A percentile compares a stretch with the other conserved stretches of the same genome.
These are phyloP conservation scores for Etheostoma spectabile DNA, from an alignment of 2,113 vertebrate genomes.

Conservation along the genomic window DNA sequence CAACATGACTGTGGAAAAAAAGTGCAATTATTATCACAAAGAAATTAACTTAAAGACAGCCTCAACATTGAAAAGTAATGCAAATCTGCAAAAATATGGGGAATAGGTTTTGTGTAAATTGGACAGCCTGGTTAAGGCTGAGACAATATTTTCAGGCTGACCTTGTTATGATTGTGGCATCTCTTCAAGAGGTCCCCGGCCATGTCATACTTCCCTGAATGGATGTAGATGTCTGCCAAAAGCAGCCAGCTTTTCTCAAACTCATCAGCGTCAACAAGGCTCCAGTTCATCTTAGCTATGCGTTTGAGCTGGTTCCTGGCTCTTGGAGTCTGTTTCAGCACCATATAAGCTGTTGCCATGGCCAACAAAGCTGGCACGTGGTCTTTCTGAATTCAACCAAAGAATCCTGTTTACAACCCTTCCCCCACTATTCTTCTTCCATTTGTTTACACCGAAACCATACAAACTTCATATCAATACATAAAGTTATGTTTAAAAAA, in stretches of 20 bases:
- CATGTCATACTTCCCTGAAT: constrained; percentile 96
- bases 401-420: constrained; percentile 35
- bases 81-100: background rate
- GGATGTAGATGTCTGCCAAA: constrained; percentile 97
- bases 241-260: constrained; percentile 99
- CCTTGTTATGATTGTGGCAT: constrained; percentile 94
- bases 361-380: constrained; percentile 94
- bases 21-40: constrained; percentile 23
- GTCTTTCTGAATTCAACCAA: constrained; percentile 88
- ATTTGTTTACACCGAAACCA: constrained; percentile 10
- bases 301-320: constrained; percentile 97
- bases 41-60: background rate
- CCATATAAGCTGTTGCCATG: constrained; percentile 97
- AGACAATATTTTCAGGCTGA: constrained; percentile 55
- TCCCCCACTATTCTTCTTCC: background rate
- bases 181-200: constrained; percentile 92
- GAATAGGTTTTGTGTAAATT: background rate
- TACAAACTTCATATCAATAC: background rate
- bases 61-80: constrained; percentile 1
- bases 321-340: constrained; percentile 94
- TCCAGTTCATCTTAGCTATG: constrained; percentile 98
- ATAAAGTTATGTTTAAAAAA: background rate
- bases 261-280: constrained; percentile 93
- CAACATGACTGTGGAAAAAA: constrained; percentile 91
- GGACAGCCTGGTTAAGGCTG: background rate